Evolutionary conservation across 2,888 invertebrate genomes (phyloP), one percentile per base, ranked within the genome.

Genomic region (Oxycera nigricornis): DNA sequence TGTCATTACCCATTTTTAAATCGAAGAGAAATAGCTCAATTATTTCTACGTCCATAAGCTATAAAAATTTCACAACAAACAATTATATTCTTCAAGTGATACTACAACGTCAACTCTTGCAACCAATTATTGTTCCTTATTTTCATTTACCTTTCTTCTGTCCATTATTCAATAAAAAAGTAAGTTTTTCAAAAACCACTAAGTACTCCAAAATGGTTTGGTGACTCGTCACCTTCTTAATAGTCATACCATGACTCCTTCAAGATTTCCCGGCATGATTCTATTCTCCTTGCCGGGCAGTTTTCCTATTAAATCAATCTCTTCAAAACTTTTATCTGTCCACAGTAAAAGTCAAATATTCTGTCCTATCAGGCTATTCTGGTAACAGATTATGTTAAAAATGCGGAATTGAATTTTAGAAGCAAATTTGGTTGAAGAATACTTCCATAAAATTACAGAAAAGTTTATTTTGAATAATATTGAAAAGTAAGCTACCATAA

Each of bases 161-260:
- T 41, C 65, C 11, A 41, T 65, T 65, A 65, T 30, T 65, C 39
- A 65, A 65, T 30, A 39, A 41, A 65, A 65, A 65, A 65, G 39
- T 24, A 24, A 65, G 24, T 41, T 39, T 41, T 65, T 65, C 39
- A 22, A 22, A 65, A 62, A 65, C 39, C 65, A 41, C 65, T 39
- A 65, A 65, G 41, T 41, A 65, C 65, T 41, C 41, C 35, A n/a
- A n/a, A 2, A 22, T 24, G 22, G 20, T 11, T 1, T 14, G 39
- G 3, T 14, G 55, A 11, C 55, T 55, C 22, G 20, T 55, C 55
- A 55, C 17, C 55, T 24, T 24, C 11, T 6, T 6, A 4, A 6
- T 50, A 50, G 9, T 17, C 50, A 9, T 14, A 14, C 9, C 1
- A 39, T 9, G 39, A 39, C 39, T 14, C 39, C 9, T 39, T n/a